Base-by-base conservation (phyloP, 2,888 invertebrate species). In the Chironomus tentans region DNA sequence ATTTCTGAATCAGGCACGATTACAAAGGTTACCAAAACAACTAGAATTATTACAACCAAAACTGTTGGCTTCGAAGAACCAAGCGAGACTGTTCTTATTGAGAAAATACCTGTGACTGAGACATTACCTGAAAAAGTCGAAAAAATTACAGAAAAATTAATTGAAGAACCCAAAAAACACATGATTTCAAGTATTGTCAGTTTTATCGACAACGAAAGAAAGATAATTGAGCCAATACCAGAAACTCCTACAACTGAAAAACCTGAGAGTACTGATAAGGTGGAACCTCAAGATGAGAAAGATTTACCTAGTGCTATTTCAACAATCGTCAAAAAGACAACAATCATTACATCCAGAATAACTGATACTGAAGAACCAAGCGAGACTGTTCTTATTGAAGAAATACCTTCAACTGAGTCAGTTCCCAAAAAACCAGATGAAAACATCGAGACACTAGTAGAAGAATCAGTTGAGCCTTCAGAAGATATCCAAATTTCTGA, bases 31-130 rank as follows among this genome's bases (percentile, higher is more conserved):
- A 15, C 15, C 15, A 50, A 15, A 50, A 50, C 13, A 13, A 50
- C 50, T 4, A 50, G 4, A 50, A 15, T 50, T 12, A 15, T 50
- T 6, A n/a, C 50, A 50, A 50, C 50, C 2, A 50, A 50, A 50
- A n/a, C 15, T 12, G 10, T 15, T 50, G 50, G 18, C 2, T 18
- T 15, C 5, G 56, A 56, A 56, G 69, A 69, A 46, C 15, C 28
- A 79, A 81, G 87, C 2, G 38, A 38, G 2, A 38, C 7, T 10
- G 10, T 38, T 38, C 38, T 10, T 13, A 87, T 86, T 75, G 87
- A 88, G 78, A 82, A 84, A 56, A 84, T 83, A 77, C 38, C 38
- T 10, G 10, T 10, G 83, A 18, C 21, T 22, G 50, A 50, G n/a
- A 1, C 7, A n/a, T 0, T 50, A 1, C n/a, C 50, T n/a, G 50